Evolutionary conservation across 1,140 invertebrate genomes (phyloP).

Genomic region (Atta texana): DNA sequence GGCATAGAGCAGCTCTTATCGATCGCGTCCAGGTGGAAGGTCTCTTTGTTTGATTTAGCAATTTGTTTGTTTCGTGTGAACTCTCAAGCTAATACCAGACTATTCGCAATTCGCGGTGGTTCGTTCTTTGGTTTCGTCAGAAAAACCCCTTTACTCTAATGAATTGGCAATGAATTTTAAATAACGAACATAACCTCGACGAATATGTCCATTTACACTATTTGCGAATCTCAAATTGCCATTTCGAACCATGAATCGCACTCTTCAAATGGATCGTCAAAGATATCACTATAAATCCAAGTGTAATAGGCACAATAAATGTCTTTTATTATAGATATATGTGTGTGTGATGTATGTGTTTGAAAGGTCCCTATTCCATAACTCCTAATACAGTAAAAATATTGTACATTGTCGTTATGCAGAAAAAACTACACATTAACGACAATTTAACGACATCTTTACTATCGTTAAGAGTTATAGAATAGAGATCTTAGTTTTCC

Average conservation of each 20-base stretch:
- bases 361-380: no score
- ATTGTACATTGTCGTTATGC: no score
- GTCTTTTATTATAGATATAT: no score
- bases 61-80: slow-evolving; percentile 10
- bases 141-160: neutral
- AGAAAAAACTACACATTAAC: no score
- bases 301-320: no score
- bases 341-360: no score
- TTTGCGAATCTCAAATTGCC: neutral
- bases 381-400: no score
- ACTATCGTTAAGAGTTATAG: no score
- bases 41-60: slow-evolving; percentile 49
- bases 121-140: neutral
- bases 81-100: neutral
- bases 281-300: neutral
- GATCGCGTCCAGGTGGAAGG: slow-evolving; percentile 32
- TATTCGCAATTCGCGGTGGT: neutral
- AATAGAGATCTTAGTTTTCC: no score
- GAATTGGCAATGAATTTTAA: neutral
- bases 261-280: neutral
- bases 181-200: neutral
- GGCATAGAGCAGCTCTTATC: slow-evolving; percentile 51
- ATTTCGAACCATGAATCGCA: neutral
- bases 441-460: no score
- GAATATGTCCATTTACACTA: neutral